These are phyloP conservation scores for Florisuga fusca DNA, from an alignment of 2,797 vertebrate species.

Conservation along the genomic window DNA sequence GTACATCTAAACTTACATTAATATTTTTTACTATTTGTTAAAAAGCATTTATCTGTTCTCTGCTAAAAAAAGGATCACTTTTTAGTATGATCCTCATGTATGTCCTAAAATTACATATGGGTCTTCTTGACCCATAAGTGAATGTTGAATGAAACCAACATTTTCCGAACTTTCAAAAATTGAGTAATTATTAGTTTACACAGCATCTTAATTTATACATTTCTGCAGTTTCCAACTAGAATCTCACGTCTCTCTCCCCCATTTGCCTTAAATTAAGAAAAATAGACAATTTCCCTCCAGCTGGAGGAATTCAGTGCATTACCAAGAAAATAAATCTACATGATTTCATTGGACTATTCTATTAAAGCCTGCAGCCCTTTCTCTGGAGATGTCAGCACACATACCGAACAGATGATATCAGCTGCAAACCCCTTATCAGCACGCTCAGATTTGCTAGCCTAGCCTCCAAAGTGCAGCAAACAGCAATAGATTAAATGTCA, in stretches of 20 bases:
- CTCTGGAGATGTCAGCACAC: background rate
- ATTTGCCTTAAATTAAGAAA: constrained; percentile 25
- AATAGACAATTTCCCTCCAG: background rate
- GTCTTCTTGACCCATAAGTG: background rate
- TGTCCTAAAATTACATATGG: background rate
- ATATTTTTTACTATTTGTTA: background rate
- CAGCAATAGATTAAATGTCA: constrained; percentile 49
- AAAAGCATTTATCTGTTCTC: background rate
- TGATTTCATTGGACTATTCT: constrained; percentile 5
- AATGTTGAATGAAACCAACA: background rate
- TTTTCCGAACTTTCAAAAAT: background rate
- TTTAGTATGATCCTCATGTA: background rate
- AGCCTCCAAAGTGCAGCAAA: constrained; percentile 1
- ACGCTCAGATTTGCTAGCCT: constrained; percentile 37
- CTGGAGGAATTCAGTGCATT: background rate
- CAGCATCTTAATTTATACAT: background rate
- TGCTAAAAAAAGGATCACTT: background rate
- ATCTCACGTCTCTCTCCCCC: background rate
- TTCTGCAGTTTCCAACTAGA: background rate
- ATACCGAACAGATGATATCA: constrained; percentile 9
- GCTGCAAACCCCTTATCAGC: constrained; percentile 24
- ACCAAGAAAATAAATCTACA: constrained; percentile 3
- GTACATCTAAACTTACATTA: background rate
- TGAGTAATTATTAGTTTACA: background rate
- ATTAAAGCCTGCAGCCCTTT: constrained; percentile 1